These are phyloP conservation scores for Cyaniris semiargus DNA, from an alignment of 2,888 invertebrate species.

Conservation along the genomic window DNA sequence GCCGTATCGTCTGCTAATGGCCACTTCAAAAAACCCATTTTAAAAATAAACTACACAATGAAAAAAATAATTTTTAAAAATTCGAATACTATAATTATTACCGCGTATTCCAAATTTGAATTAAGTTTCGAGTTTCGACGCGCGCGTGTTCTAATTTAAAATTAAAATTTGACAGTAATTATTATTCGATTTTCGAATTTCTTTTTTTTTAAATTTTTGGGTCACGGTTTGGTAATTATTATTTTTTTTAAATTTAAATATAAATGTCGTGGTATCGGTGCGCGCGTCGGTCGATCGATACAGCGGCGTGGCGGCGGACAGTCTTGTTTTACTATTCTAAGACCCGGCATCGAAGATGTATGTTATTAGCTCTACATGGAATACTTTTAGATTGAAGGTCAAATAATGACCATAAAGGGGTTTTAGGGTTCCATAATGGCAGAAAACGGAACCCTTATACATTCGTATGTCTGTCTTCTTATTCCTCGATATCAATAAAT, in stretches of 20 bases:
- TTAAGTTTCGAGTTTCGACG: background rate
- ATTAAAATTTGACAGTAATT: background rate
- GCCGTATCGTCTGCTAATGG: constrained; percentile 55
- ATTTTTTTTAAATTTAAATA: background rate
- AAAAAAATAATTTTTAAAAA: constrained; percentile 34
- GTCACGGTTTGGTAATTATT: background rate
- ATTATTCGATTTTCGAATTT: background rate
- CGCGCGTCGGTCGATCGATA: constrained; percentile 77
- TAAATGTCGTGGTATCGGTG: constrained; percentile 44
- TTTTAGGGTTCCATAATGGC: background rate
- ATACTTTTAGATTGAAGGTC: constrained; percentile 1
- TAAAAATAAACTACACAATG: constrained; percentile 37
- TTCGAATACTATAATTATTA: background rate
- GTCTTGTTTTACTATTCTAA: constrained; percentile 71
- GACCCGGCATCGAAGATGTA: constrained; percentile 46
- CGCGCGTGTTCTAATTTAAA: background rate
- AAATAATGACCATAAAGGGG: background rate
- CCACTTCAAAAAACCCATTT: constrained; percentile 47
- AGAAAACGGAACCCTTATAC: too few species aligned
- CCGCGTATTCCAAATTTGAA: background rate
- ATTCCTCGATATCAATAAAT: too few species aligned
- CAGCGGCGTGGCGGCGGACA: constrained; percentile 74
- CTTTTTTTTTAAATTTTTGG: background rate
- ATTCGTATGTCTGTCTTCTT: too few species aligned
- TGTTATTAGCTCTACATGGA: constrained; percentile 35